Evolutionary conservation across 2,113 vertebrate species (phyloP), one percentile per base, ranked within the genome.

Genomic region (Eurystomus gularis): DNA sequence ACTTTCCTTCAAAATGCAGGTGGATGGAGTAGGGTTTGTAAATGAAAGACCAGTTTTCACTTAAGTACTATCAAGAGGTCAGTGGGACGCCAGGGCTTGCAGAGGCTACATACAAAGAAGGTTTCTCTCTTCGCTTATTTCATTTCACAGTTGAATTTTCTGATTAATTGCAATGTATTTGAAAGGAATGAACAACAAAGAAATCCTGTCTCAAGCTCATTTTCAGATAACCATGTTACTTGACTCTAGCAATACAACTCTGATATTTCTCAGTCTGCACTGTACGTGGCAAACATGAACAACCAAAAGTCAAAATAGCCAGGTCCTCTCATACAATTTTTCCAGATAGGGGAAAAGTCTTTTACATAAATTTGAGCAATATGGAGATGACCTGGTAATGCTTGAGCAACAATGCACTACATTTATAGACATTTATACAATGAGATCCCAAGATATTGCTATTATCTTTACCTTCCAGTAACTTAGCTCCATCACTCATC

Each of bases 391-490:
- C 8, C 39, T 77, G 26, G 40, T 57, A 91, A 76, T 49, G 46
- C 29, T 57, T 73, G 46, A 87, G 76, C 54, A 93, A 83, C 52
- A 86, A 83, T 29, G 19, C 17, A 37, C 29, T 26, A 10, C 58
- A 75, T 92, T 94, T 92, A 90, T 52, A 75, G 52, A 52, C 64
- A 90, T 26, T 76, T 64, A 42, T 69, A 79, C 68, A 64, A 48
- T 29, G 18, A 86, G 55, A 88, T 76, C 49, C 25, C 60, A 78
- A 78, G 61, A 95, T 65, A 78, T 29, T n/a, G 14, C 33, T 90
- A 29, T 92, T 68, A 55, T 60, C 55, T 81, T 87, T 77, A 69
- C 51, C 84, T 93, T 62, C 77, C 75, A 86, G 61, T 91, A 92
- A 94, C 68, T 64, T 82, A 82, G 24, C 49, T 89, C 81, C 33